These are phyloP conservation scores for Lutjanus argentimaculatus DNA, from an alignment of 2,797 vertebrate species.

Conservation along the genomic window DNA sequence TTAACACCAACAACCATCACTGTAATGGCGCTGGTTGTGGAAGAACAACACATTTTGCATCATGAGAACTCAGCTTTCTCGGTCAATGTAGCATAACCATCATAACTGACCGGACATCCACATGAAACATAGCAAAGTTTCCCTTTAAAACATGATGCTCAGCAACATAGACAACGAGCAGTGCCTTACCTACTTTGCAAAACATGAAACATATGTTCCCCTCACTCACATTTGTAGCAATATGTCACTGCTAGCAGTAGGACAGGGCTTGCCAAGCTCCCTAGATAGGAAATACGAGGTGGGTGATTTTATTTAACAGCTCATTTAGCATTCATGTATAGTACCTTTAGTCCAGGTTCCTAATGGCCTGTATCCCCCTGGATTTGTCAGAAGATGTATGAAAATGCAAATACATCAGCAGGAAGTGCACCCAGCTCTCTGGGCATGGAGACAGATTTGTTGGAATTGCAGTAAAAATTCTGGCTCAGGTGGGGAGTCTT, in stretches of 20 bases:
- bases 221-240: constrained; percentile 59
- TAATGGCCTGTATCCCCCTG: constrained; percentile 73
- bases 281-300: constrained; percentile 70
- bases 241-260: constrained; percentile 56
- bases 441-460: constrained; percentile 47
- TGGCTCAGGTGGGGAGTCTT: constrained; percentile 44
- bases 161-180: constrained; percentile 3
- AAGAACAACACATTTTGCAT: too few relatives aligned
- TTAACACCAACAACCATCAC: too few relatives aligned
- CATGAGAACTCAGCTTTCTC: too few relatives aligned
- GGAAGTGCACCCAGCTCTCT: constrained; percentile 58
- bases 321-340: constrained; percentile 82
- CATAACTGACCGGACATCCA: too few relatives aligned
- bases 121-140: too few relatives aligned
- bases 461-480: constrained; percentile 43
- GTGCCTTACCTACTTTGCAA: constrained; percentile 22
- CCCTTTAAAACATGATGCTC: constrained; percentile 8
- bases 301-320: constrained; percentile 82
- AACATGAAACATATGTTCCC: constrained; percentile 55
- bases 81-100: too few relatives aligned
- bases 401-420: constrained; percentile 78
- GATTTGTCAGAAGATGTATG: constrained; percentile 81
- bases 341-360: constrained; percentile 76
- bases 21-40: too few relatives aligned
- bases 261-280: constrained; percentile 51